Evolutionary conservation across 1,140 invertebrate species (phyloP), one percentile per base, ranked within the genome.

Genomic region (Chrysopa pallens): DNA sequence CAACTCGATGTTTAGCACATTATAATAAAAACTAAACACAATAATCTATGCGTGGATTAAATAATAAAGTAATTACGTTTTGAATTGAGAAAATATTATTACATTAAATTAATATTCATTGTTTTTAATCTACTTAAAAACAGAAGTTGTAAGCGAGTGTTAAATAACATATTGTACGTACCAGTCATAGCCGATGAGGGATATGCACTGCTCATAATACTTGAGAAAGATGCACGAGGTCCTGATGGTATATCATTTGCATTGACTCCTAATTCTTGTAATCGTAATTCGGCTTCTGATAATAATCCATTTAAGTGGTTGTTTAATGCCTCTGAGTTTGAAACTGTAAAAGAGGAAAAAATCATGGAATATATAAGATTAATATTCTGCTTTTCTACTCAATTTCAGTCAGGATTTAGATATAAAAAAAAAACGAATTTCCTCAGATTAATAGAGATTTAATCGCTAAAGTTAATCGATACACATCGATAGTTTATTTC

Each of bases 251-350:
- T 46, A 17, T 51, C 45, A 39, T 54, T 58, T 6, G 64, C 55
- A 38, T 67, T 44, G 6, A 76, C 78, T 13, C 75, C 74, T 36
- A 80, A 66, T 59, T 84, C 81, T 50, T 80, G 76, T 42, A 85
- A 68, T 7, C 77, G 68, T 42, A 73, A 68, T 55, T 89, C 84
- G 0, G 85, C 84, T 53, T 91, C 84, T n/a, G 73, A 69, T 2
- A 84, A 68, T 48, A 92, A 61, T 36, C 74, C 71, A 41, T 79
- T 75, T 42, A 91, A 61, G 56, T 84, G 82, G 5, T 67, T 68
- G 1, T 78, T 77, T 40, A 86, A 59, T 23, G 72, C 73, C 45
- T 86, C 81, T 7, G 76, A 62, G 43, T 57, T 73, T 51, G 75
- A 73, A 58, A 82, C 80, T 84, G 62, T 8, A 71, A 67, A 49